Conservation (phyloP, 2,797 vertebrate genomes). For the Bucorvus abyssinicus region DNA sequence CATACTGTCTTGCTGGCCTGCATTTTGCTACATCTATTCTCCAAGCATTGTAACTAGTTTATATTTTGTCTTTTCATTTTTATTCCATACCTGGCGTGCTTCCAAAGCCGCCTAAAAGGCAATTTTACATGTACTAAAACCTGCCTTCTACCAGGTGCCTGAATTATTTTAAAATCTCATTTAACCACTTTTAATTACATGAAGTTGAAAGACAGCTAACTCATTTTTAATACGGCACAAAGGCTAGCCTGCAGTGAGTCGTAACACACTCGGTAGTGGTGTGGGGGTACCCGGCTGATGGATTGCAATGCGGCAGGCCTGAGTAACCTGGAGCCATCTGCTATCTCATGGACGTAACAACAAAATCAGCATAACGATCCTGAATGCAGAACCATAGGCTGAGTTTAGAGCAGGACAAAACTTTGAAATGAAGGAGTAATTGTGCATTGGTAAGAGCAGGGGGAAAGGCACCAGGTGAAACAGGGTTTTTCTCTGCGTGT, state of each 20-base stretch:
- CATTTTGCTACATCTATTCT: neutral
- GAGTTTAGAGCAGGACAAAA: neutral
- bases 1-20: neutral
- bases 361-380: neutral
- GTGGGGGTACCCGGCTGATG: neutral
- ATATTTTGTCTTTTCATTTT: conserved; percentile 2
- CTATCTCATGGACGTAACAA: neutral
- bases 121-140: neutral
- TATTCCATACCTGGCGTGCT: neutral
- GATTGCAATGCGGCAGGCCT: neutral
- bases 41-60: neutral
- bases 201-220: neutral
- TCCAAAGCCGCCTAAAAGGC: neutral
- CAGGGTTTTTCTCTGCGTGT: neutral
- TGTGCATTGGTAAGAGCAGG: neutral
- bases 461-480: neutral
- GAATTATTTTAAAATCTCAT: conserved; percentile 14
- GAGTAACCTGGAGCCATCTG: neutral
- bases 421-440: neutral
- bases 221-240: neutral
- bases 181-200: neutral
- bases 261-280: neutral
- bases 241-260: neutral
- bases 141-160: neutral
- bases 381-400: neutral